Evolutionary conservation across 2,797 vertebrate species (phyloP).

Genomic region (Melanogrammus aeglefinus): DNA sequence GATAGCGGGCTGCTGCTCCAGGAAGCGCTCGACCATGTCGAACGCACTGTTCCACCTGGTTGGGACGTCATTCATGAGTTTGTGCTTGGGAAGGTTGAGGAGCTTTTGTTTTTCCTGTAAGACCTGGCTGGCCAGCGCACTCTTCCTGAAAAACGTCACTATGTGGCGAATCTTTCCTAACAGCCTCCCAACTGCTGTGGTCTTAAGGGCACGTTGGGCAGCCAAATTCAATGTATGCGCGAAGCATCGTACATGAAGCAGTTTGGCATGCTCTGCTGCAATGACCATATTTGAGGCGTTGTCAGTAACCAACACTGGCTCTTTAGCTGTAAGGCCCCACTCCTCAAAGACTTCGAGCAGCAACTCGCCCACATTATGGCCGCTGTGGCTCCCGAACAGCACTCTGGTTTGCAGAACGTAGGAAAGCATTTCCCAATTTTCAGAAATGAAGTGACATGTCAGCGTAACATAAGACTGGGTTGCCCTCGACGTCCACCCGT

Average conservation of each 20-base stretch:
- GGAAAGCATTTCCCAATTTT: not conserved
- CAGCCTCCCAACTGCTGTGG: not conserved
- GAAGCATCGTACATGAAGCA: not conserved
- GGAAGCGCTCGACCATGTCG: constrained; percentile 7
- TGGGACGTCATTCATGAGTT: constrained; percentile 4
- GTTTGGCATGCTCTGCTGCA: not conserved
- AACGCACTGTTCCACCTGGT: constrained; percentile 14
- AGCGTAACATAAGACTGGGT: not conserved
- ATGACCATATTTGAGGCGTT: constrained; percentile 5
- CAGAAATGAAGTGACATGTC: not conserved
- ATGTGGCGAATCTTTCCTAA: constrained; percentile 5
- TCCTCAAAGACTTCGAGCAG: not conserved
- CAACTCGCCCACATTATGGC: not conserved
- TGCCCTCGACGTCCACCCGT: not conserved
- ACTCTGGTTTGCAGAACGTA: too few relatives aligned
- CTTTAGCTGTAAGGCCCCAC: constrained; percentile 7
- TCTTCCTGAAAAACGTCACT: constrained; percentile 8
- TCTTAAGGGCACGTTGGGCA: constrained; percentile 8
- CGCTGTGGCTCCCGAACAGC: constrained; percentile 3
- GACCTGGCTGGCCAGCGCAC: not conserved
- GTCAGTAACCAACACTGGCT: constrained; percentile 15
- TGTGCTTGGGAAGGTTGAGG: constrained; percentile 5
- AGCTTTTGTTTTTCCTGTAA: constrained; percentile 19
- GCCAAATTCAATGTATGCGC: not conserved
- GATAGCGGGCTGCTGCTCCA: constrained; percentile 13